Conservation (phyloP, 1,140 invertebrate genomes). For the Stratiolaelaps scimitus region DNA sequence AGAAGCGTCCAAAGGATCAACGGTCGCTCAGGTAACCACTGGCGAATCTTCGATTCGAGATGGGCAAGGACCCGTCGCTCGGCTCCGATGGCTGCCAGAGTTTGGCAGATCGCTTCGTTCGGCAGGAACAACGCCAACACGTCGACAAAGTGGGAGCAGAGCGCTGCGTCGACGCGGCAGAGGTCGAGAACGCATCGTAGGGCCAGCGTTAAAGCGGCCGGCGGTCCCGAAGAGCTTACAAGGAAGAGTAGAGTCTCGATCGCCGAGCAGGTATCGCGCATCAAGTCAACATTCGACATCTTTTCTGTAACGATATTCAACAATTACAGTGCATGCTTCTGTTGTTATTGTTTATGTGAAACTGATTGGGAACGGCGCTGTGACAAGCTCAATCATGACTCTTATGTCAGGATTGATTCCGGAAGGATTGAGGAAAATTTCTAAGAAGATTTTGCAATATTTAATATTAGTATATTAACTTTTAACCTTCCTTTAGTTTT, state of each 20-base stretch:
- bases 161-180: constrained; percentile 49
- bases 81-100: constrained; percentile 57
- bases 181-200: constrained; percentile 57
- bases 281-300: constrained; percentile 37
- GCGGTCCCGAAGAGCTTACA: constrained; percentile 38
- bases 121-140: constrained; percentile 42
- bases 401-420: too few species aligned
- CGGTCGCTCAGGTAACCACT: constrained; percentile 34
- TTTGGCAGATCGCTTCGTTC: constrained; percentile 47
- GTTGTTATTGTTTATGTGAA: too few species aligned
- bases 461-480: too few species aligned
- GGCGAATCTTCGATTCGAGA: constrained; percentile 5
- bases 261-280: constrained; percentile 36
- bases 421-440: too few species aligned
- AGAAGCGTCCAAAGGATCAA: constrained; percentile 63
- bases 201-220: constrained; percentile 37
- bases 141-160: constrained; percentile 52
- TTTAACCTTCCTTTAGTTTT: too few species aligned
- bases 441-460: too few species aligned
- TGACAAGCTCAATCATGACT: too few species aligned
- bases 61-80: constrained; percentile 32
- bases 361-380: too few species aligned
- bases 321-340: too few species aligned
- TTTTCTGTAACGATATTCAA: constrained; percentile 32
- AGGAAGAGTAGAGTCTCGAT: constrained; percentile 56